Evolutionary conservation across 2,113 vertebrate species (phyloP).

Genomic region (Podiceps cristatus): DNA sequence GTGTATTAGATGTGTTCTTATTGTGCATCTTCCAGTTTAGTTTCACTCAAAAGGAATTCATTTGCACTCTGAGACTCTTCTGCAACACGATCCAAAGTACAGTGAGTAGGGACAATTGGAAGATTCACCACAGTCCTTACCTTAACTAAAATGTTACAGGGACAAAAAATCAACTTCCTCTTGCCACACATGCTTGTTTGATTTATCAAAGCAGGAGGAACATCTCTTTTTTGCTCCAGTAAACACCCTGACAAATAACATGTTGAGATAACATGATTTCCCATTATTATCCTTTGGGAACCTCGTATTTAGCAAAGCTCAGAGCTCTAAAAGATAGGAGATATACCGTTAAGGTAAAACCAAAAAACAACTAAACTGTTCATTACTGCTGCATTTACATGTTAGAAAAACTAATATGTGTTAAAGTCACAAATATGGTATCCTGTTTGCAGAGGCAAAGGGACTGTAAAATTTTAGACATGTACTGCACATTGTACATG

Average conservation of each 20-base stretch:
- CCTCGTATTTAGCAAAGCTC: not conserved
- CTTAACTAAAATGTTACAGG: not conserved
- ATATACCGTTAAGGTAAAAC: not conserved
- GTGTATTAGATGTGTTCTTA: not conserved
- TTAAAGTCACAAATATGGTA: not conserved
- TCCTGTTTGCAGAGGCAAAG: not conserved
- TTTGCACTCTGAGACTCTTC: not conserved
- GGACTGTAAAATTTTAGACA: not conserved
- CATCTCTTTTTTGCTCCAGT: not conserved
- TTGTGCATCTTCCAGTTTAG: not conserved
- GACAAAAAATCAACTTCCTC: not conserved
- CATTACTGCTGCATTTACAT: not conserved
- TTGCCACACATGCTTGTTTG: not conserved
- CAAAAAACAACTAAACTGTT: not conserved
- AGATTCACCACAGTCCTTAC: not conserved
- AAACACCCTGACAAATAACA: not conserved
- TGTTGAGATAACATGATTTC: not conserved
- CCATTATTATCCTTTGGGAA: not conserved
- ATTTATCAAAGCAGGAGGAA: not conserved
- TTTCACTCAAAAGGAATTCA: not conserved
- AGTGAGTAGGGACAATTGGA: not conserved
- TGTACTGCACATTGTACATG: not conserved
- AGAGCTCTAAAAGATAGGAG: not conserved
- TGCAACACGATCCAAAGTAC: not conserved
- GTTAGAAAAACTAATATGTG: not conserved